Base-by-base conservation (phyloP, 2,797 vertebrate species). In the Pristis pectinata region DNA sequence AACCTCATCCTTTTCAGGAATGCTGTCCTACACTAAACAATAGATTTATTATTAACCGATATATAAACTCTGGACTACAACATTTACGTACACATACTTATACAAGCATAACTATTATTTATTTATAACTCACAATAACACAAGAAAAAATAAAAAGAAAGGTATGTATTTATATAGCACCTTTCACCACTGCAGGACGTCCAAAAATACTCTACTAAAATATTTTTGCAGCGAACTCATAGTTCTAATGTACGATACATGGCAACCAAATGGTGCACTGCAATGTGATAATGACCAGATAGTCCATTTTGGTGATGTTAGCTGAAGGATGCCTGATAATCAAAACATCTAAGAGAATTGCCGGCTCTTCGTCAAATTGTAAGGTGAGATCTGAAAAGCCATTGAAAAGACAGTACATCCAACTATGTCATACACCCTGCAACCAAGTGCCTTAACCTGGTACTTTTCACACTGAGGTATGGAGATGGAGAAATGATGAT, bases 71-170 rank as follows among this genome's bases (percentile, higher is more conserved):
- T 17, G 49, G n/a, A 19, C 59, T 64, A 15, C 22, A 61, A 61
- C 34, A 22, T 17, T 64, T 64, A 19, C 34, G 61, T 41, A 67
- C n/a, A 37, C 8, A 37, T 53, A 83, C 22, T 22, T 49, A 49
- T 27, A 59, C 30, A 89, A n/a, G 34, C 34, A 89, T 7, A 91
- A 6, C 17, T 67, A 64, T 64, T 37, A 64, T 19, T 19, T 89
- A 37, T n/a, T 19, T 89, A 37, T 64, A 64, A 89, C 85, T 72
- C 70, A 89, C 87, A 83, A 87, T 87, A n/a, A 87, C 13, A 87
- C 27, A 8, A n/a, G 61, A 89, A 61, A n/a, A 37, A 37, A 61
- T 80, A 0, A 77, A 80, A 24, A 79, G 76, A 10, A 77, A 77
- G 74, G 64, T 15, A 37, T 41, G 34, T n/a, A 41, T 34, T 67